Evolutionary conservation across 1,140 invertebrate genomes (phyloP).

Genomic region (Aphaenogaster floridana): DNA sequence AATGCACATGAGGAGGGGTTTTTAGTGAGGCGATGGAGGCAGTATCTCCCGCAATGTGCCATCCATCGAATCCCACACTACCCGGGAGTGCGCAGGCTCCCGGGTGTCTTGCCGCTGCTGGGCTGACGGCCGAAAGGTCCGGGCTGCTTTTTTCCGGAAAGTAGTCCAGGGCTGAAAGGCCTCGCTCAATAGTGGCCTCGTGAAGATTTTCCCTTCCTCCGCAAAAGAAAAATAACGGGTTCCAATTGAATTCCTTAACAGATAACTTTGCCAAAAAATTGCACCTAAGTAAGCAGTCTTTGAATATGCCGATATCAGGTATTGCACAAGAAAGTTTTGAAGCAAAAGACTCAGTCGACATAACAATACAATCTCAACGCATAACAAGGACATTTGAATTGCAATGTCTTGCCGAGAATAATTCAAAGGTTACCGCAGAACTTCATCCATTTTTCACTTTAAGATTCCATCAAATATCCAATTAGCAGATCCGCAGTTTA

Average conservation of each 20-base stretch:
- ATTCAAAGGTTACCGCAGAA: background rate
- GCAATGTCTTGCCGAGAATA: background rate
- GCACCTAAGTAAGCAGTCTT: background rate
- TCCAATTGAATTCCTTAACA: background rate
- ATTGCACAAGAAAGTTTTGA: background rate
- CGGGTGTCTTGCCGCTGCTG: no score
- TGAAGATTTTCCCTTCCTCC: no score
- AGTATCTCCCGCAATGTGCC: no score
- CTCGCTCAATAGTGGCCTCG: no score
- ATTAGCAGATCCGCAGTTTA: slow-evolving; percentile 1
- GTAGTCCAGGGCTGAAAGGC: no score
- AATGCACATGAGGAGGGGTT: no score
- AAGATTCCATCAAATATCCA: background rate
- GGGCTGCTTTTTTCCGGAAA: no score
- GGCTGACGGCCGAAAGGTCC: no score
- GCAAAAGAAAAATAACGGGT: no score
- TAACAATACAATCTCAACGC: background rate
- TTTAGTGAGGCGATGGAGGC: no score
- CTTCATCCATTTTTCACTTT: background rate
- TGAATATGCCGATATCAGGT: background rate
- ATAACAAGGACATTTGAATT: background rate
- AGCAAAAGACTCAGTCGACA: background rate
- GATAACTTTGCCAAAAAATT: background rate
- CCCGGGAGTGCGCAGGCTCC: no score
- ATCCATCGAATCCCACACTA: no score